Conservation (phyloP, 2,888 invertebrate species). For the Drosophila anomalata region DNA sequence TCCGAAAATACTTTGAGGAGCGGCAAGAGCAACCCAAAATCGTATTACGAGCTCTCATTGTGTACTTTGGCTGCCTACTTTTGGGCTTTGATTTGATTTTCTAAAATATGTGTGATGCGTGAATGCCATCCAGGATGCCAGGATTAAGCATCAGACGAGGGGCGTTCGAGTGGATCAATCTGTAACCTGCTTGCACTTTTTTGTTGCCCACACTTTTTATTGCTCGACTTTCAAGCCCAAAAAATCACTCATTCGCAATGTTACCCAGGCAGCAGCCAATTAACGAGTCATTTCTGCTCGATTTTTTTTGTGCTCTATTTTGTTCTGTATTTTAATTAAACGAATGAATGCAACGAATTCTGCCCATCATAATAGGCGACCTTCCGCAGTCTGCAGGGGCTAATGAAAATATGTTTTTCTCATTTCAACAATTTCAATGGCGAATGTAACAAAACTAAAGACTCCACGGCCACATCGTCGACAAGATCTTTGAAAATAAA, state of each 20-base stretch:
- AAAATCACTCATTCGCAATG: constrained; percentile 39
- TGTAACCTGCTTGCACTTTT: constrained; percentile 20
- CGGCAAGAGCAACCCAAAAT: constrained; percentile 27
- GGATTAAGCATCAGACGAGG: background rate
- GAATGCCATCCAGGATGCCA: constrained; percentile 5
- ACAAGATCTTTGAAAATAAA: constrained; percentile 20
- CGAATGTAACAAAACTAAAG: constrained; percentile 1
- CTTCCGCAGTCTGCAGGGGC: constrained; percentile 27
- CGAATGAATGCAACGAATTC: constrained; percentile 42
- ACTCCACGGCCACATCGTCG: constrained; percentile 9
- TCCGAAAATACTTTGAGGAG: constrained; percentile 28
- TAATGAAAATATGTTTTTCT: constrained; percentile 34
- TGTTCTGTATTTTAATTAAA: constrained; percentile 56
- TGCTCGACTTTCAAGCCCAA: constrained; percentile 21
- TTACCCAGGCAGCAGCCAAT: constrained; percentile 48
- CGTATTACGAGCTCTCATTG: constrained; percentile 38
- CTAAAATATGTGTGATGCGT: constrained; percentile 27
- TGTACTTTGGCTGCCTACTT: constrained; percentile 59
- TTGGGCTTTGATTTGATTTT: constrained; percentile 54
- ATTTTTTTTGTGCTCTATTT: constrained; percentile 10
- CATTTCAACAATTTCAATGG: constrained; percentile 28
- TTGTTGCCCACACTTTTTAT: constrained; percentile 6
- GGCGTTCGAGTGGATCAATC: constrained; percentile 29
- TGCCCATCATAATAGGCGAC: constrained; percentile 22
- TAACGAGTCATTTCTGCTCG: constrained; percentile 43